Evolutionary conservation across 1,140 invertebrate species (phyloP), one percentile per base, ranked within the genome.

Genomic region (Geopemphigus sp.): DNA sequence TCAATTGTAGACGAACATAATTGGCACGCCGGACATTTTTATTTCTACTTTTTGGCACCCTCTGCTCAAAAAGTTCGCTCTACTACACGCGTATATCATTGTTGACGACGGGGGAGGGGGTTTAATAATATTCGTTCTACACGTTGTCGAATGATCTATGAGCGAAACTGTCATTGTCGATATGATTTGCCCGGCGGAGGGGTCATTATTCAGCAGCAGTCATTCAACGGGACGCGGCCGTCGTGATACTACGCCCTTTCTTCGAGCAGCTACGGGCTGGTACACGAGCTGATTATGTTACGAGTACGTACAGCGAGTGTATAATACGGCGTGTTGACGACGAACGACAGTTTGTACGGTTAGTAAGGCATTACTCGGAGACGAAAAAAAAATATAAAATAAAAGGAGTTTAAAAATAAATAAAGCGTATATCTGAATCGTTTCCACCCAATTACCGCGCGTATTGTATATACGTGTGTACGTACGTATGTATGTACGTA

Each of bases 371-470:
- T 19, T 64, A 45, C 29, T 26, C 17, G 29, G 17, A 68, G 47
- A 22, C 2, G 1, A 57, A 22, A 26, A 59, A 59, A 59, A 24
- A 57, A 57, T n/a, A n/a, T n/a, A n/a, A n/a, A n/a, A n/a, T n/a
- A n/a, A 4, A 68, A 47, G 11, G 47, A 50, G 2, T 68, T 64
- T 47, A 68, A 47, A 68, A 68, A 47, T 45, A 68, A 50, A 68
- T 68, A 68, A 68, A 68, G 26, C 15, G 15, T 50, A 68, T 24
- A 47, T 22, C 66, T 68, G 66, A 68, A 68, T 68, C 50, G 50
- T 68, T 68, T 68, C 39, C 45, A 50, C 39, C 66, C 66, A 68
- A 68, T 68, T 68, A 68, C 45, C 45, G 66, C 0, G n/a, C 1
- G 0, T 24, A 54, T 26, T 1, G 1, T 39, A 39, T 39, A 39